Percentiles rank a stretch among this genome's conserved stretches.
Conservation (phyloP, 2,113 vertebrate species). For the Cryptoleucopteryx plumbea region DNA sequence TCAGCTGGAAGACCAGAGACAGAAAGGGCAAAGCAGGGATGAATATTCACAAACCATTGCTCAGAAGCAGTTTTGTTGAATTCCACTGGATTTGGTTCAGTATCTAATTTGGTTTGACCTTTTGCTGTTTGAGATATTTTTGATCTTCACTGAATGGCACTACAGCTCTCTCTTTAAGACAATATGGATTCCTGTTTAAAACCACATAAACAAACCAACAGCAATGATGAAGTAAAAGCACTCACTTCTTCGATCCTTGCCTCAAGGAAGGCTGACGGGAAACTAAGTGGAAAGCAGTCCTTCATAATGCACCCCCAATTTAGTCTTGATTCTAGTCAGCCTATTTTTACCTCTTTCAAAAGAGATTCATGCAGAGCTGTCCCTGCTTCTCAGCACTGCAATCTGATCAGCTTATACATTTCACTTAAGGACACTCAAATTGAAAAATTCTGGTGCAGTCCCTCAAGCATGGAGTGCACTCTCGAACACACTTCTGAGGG, state of each 20-base stretch:
- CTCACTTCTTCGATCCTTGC: not conserved
- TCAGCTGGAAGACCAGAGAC: not conserved
- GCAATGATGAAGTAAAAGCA: not conserved
- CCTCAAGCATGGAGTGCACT: not conserved
- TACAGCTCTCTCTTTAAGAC: not conserved
- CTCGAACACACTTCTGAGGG: not conserved
- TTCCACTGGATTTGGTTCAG: not conserved
- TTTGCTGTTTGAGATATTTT: not conserved
- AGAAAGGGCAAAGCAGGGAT: not conserved
- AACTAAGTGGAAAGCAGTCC: not conserved
- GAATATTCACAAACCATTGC: not conserved
- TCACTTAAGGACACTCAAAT: not conserved
- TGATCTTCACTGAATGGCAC: not conserved
- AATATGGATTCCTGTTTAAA: not conserved
- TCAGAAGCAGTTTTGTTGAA: not conserved
- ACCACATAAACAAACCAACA: not conserved
- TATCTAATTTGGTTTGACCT: not conserved
- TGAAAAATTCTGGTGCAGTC: not conserved
- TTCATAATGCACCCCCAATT: not conserved
- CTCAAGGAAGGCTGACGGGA: not conserved
- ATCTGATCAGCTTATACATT: not conserved
- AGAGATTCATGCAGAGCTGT: not conserved
- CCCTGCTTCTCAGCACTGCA: not conserved
- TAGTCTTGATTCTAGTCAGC: not conserved
- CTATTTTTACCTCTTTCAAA: not conserved